Conservation (phyloP, 23 tunicate genomes). For the Corella eumyota region DNA sequence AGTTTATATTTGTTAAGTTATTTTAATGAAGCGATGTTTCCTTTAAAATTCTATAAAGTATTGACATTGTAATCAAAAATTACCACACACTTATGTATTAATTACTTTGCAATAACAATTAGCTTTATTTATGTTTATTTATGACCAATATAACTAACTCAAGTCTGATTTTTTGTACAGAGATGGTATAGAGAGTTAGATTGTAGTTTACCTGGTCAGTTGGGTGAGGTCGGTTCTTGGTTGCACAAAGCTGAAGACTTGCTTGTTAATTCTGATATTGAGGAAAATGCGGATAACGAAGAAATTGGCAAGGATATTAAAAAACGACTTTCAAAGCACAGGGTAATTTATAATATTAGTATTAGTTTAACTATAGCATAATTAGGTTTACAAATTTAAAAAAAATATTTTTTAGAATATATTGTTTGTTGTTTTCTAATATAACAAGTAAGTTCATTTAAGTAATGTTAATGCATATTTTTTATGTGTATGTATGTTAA, state of each 20-base stretch:
- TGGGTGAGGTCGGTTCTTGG: conserved; percentile 73
- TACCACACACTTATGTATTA: too few species aligned
- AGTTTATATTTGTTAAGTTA: too few species aligned
- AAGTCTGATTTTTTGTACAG: conserved; percentile 37
- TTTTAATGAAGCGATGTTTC: too few species aligned
- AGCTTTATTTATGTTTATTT: too few species aligned
- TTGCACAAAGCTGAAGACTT: conserved; percentile 67
- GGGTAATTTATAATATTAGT: conserved; percentile 14
- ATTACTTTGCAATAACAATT: too few species aligned
- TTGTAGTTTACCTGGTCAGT: conserved; percentile 79
- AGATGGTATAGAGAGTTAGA: conserved; percentile 84
- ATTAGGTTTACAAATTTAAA: too few species aligned
- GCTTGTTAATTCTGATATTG: conserved; percentile 8
- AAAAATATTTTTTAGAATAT: not conserved
- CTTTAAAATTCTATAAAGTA: too few species aligned
- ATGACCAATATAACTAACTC: too few species aligned
- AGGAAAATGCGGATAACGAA: conserved; percentile 36
- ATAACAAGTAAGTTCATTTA: not conserved
- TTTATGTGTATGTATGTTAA: not conserved
- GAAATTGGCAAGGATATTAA: conserved; percentile 22
- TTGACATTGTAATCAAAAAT: too few species aligned
- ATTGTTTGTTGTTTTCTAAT: not conserved
- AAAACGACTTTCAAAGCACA: conserved; percentile 36
- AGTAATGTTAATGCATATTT: not conserved
- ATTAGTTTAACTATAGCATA: too few species aligned